Conservation (phyloP, 2,113 vertebrate species). For the Crotalus tigris region DNA sequence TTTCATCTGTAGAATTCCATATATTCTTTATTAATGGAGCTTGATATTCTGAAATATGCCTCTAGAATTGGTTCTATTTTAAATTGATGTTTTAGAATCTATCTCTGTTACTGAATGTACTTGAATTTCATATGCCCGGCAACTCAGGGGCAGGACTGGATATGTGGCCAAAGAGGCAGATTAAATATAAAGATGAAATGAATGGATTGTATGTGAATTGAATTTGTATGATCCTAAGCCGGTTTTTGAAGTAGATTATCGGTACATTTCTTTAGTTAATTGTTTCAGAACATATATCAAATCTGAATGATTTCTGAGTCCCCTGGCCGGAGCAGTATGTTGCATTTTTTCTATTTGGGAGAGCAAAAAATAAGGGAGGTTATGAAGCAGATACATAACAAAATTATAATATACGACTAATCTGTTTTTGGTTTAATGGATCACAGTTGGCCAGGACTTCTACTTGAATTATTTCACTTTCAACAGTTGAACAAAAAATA, state of each 20-base stretch:
- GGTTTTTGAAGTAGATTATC: background rate
- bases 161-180: background rate
- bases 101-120: background rate
- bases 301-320: background rate
- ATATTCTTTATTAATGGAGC: background rate
- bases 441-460: background rate
- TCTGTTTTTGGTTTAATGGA: background rate
- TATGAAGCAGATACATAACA: background rate
- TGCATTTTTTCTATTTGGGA: background rate
- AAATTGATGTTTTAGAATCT: background rate
- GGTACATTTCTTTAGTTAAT: background rate
- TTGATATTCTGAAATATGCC: background rate
- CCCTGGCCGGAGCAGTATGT: background rate
- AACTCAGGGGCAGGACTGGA: background rate
- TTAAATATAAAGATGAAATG: background rate
- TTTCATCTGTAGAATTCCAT: background rate
- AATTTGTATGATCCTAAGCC: background rate
- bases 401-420: background rate
- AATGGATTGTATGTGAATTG: background rate
- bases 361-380: background rate
- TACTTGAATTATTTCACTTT: background rate
- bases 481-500: background rate
- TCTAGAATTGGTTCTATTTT: background rate
- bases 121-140: background rate
- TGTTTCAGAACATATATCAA: background rate